A percentile compares a stretch with the other conserved stretches of the same genome.
phyloP scores from a whole-genome alignment of 2,888 invertebrate species.

The Philereme vetulata region DNA sequence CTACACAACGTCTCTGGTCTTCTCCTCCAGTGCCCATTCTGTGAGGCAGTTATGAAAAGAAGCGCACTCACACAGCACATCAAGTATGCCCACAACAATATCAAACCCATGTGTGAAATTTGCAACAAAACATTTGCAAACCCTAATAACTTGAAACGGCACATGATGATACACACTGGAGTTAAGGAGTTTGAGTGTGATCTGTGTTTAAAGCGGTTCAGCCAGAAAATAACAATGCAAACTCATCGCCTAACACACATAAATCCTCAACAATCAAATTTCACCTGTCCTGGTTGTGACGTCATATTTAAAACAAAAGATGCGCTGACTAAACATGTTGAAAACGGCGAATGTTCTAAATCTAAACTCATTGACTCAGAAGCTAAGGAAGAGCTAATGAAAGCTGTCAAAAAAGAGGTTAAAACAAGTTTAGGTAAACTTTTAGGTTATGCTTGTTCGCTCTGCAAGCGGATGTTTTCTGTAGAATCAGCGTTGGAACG shows the following conservation, averaged over 20 bases:
- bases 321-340: slow-evolving; percentile 56
- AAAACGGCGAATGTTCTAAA: slow-evolving; percentile 58
- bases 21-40: slow-evolving; percentile 71
- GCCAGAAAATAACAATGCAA: slow-evolving; percentile 79
- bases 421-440: slow-evolving; percentile 70
- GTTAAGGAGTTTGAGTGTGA: slow-evolving; percentile 77
- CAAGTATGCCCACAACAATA: slow-evolving; percentile 72
- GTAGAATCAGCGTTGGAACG: slow-evolving; percentile 72
- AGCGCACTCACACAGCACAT: slow-evolving; percentile 76
- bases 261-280: slow-evolving; percentile 47
- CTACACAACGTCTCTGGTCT: slow-evolving; percentile 65
- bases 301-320: slow-evolving; percentile 60
- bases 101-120: slow-evolving; percentile 70
- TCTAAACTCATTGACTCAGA: slow-evolving; percentile 54
- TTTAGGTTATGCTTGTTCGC: slow-evolving; percentile 71
- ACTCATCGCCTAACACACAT: slow-evolving; percentile 74
- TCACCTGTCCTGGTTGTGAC: slow-evolving; percentile 68
- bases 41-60: slow-evolving; percentile 66
- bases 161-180: slow-evolving; percentile 78
- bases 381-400: slow-evolving; percentile 72
- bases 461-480: slow-evolving; percentile 79
- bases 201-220: slow-evolving; percentile 73
- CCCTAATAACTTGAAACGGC: slow-evolving; percentile 76
- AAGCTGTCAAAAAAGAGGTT: slow-evolving; percentile 72
- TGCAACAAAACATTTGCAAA: slow-evolving; percentile 79